Percentiles rank a stretch among this genome's conserved stretches.
These are phyloP conservation scores for Paramacrobiotus metropolitanus DNA, from an alignment of 1,140 invertebrate genomes.

Conservation along the genomic window DNA sequence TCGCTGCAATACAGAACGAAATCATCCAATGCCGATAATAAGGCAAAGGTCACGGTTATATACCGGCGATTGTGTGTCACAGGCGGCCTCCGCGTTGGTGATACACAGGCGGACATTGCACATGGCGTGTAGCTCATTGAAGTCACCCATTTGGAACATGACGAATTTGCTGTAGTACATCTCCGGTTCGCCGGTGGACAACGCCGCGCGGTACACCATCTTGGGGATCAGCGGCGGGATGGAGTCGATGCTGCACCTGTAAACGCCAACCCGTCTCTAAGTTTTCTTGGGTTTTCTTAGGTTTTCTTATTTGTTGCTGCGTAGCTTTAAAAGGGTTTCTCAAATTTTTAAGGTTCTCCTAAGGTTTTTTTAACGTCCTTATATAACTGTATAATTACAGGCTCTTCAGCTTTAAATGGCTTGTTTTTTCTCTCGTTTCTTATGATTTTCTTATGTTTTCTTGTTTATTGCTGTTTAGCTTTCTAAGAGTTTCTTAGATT, in stretches of 20 bases:
- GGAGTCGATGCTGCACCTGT: neutral
- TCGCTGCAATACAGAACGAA: neutral
- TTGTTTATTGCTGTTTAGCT: no score
- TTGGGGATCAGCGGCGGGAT: neutral
- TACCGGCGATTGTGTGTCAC: slow-evolving; percentile 2
- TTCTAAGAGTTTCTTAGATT: no score
- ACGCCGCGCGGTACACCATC: slow-evolving; percentile 1
- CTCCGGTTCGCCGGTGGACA: slow-evolving; percentile 1
- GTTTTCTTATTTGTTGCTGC: no score
- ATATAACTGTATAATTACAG: no score
- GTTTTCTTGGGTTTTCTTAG: no score
- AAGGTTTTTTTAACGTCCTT: no score
- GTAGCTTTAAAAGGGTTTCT: no score
- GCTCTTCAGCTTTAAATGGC: no score
- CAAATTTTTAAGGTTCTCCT: no score
- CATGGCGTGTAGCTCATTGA: slow-evolving; percentile 4
- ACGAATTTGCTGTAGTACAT: slow-evolving; percentile 5
- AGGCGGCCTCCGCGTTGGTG: neutral
- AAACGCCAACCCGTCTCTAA: no score
- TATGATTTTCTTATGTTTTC: no score
- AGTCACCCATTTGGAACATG: slow-evolving; percentile 5
- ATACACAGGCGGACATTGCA: slow-evolving; percentile 3
- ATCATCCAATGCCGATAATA: neutral
- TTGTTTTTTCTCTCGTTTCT: no score
- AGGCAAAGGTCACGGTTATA: neutral